Percentiles rank a stretch among this genome's conserved stretches.
Conservation (phyloP, 2,888 invertebrate species). For the Rhamphomyia laevipes region DNA sequence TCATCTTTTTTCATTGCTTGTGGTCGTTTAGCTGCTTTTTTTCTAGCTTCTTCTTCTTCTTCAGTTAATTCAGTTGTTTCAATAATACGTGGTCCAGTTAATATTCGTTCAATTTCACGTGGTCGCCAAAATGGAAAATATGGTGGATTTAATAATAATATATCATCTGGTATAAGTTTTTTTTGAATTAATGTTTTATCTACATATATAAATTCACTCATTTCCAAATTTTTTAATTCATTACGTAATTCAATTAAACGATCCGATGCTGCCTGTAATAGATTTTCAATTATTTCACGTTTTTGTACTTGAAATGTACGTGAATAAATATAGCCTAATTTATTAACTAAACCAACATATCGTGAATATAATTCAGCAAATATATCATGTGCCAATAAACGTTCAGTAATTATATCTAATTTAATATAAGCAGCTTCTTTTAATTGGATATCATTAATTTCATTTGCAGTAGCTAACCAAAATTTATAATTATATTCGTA, state of each 20-base stretch:
- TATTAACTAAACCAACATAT: slow-evolving; percentile 30
- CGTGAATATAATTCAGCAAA: slow-evolving; percentile 29
- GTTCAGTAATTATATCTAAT: slow-evolving; percentile 22
- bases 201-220: slow-evolving; percentile 50
- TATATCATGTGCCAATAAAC: slow-evolving; percentile 24
- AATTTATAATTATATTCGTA: slow-evolving; percentile 27
- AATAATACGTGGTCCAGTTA: slow-evolving; percentile 17
- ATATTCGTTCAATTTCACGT: slow-evolving; percentile 23
- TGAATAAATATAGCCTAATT: slow-evolving; percentile 28
- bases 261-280: slow-evolving; percentile 26
- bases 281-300: slow-evolving; percentile 21
- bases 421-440: slow-evolving; percentile 31
- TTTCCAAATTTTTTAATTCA: slow-evolving; percentile 41
- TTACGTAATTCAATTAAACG: slow-evolving; percentile 44
- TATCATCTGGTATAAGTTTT: slow-evolving; percentile 49
- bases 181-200: slow-evolving; percentile 52
- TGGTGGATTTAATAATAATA: slow-evolving; percentile 43
- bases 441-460: slow-evolving; percentile 32
- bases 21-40: not conserved
- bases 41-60: not conserved
- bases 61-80: not conserved
- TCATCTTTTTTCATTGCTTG: slow-evolving; percentile 8
- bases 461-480: slow-evolving; percentile 39
- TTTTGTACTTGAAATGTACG: slow-evolving; percentile 35
- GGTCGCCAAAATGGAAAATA: slow-evolving; percentile 42